Percentiles rank a stretch among this genome's conserved stretches.
phyloP scores from a whole-genome alignment of 2,797 vertebrate genomes.

The Odontamblyopus lacepedii region DNA sequence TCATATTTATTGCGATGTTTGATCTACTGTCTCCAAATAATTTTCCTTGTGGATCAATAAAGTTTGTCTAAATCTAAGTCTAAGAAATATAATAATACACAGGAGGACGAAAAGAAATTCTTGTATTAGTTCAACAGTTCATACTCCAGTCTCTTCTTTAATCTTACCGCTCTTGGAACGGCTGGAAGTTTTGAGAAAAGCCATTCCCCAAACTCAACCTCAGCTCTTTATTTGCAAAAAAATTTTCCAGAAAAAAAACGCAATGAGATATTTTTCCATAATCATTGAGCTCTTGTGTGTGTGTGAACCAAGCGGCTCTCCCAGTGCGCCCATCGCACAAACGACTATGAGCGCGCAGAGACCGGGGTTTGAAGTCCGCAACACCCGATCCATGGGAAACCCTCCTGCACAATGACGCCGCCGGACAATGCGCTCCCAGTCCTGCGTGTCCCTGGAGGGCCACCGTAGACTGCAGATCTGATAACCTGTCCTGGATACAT shows the following conservation, averaged over 20 bases:
- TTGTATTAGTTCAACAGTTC: too few relatives aligned
- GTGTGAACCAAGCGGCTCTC: constrained; percentile 59
- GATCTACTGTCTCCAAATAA: too few relatives aligned
- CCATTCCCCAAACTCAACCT: too few relatives aligned
- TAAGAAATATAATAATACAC: too few relatives aligned
- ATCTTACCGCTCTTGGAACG: too few relatives aligned
- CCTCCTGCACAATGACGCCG: constrained; percentile 71
- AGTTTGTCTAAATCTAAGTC: too few relatives aligned
- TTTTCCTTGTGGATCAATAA: too few relatives aligned
- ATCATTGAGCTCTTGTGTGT: constrained; percentile 18
- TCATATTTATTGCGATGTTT: too few relatives aligned
- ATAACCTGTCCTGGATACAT: constrained; percentile 81
- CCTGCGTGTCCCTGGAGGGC: constrained; percentile 74
- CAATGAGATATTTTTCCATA: background rate
- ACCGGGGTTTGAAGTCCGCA: constrained; percentile 72
- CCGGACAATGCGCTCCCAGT: constrained; percentile 81
- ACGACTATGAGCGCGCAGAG: constrained; percentile 66
- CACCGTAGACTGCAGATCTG: constrained; percentile 75
- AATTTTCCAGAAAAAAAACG: too few relatives aligned
- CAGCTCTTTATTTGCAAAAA: background rate
- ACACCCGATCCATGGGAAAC: constrained; percentile 82
- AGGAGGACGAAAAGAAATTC: too few relatives aligned
- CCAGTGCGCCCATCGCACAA: constrained; percentile 64
- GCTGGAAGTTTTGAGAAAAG: too few relatives aligned
- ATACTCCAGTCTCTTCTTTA: too few relatives aligned